These are phyloP conservation scores for Pseudobourletiella spinata DNA, from an alignment of 1,140 invertebrate genomes.

Conservation along the genomic window DNA sequence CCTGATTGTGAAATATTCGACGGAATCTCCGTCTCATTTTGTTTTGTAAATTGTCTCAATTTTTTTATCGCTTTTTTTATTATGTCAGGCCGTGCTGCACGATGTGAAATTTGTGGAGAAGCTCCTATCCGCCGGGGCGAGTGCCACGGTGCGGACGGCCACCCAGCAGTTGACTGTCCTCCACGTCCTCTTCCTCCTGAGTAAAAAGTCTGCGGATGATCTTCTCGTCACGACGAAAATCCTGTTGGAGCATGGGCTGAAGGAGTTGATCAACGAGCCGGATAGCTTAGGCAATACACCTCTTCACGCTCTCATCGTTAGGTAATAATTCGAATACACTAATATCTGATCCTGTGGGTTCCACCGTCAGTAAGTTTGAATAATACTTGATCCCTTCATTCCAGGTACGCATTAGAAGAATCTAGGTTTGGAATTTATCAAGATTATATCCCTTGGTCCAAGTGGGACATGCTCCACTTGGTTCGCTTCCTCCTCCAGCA, in stretches of 20 bases:
- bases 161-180: conserved; percentile 64
- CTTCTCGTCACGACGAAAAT: conserved; percentile 55
- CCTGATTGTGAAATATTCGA: no score
- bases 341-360: not conserved
- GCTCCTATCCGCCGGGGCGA: conserved; percentile 24
- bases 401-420: conserved; percentile 59
- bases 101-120: conserved; percentile 32
- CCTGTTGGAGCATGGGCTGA: conserved; percentile 55
- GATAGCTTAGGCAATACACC: conserved; percentile 57
- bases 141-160: conserved; percentile 54
- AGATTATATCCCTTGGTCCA: conserved; percentile 36
- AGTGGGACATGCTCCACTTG: conserved; percentile 54
- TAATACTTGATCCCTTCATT: conserved; percentile 3
- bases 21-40: no score
- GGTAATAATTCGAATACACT: conserved; percentile 36
- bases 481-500: conserved; percentile 53
- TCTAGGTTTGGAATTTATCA: conserved; percentile 53
- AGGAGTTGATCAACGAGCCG: conserved; percentile 61
- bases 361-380: not conserved
- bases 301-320: conserved; percentile 55
- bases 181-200: conserved; percentile 48
- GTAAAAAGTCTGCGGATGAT: conserved; percentile 57
- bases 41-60: no score
- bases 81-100: conserved; percentile 36
- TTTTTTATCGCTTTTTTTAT: no score